Conservation (phyloP, 2,888 invertebrate genomes). For the Phorcus lineatus region DNA sequence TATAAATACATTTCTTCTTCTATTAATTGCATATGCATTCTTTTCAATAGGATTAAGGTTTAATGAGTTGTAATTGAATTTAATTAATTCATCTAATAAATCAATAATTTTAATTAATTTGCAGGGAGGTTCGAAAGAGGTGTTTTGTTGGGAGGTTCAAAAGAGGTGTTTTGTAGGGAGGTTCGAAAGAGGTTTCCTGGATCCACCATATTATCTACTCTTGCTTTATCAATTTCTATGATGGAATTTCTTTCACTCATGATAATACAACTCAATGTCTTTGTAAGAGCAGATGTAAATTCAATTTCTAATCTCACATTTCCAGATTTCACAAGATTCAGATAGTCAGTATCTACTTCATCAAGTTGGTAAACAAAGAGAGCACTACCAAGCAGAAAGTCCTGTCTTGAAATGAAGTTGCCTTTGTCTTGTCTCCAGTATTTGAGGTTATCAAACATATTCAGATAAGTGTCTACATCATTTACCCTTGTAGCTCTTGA, state of each 20-base stretch:
- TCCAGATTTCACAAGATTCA: not conserved
- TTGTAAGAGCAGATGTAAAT: not conserved
- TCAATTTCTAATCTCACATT: not conserved
- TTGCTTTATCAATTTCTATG: not conserved
- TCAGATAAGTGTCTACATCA: slow-evolving; percentile 8
- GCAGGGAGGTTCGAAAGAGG: no score
- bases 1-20: no score
- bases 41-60: no score
- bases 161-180: no score
- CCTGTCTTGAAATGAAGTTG: not conserved
- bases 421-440: not conserved
- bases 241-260: not conserved
- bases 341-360: not conserved
- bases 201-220: no score
- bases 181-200: no score
- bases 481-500: not conserved
- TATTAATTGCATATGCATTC: no score
- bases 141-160: no score
- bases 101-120: no score
- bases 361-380: slow-evolving; percentile 15
- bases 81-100: no score
- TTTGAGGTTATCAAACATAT: not conserved
- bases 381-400: slow-evolving; percentile 8
- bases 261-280: not conserved
- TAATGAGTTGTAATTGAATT: no score